Percentiles rank a stretch among this genome's conserved stretches.
Conservation (phyloP, 1,140 invertebrate species). For the Ceratitis capitata region DNA sequence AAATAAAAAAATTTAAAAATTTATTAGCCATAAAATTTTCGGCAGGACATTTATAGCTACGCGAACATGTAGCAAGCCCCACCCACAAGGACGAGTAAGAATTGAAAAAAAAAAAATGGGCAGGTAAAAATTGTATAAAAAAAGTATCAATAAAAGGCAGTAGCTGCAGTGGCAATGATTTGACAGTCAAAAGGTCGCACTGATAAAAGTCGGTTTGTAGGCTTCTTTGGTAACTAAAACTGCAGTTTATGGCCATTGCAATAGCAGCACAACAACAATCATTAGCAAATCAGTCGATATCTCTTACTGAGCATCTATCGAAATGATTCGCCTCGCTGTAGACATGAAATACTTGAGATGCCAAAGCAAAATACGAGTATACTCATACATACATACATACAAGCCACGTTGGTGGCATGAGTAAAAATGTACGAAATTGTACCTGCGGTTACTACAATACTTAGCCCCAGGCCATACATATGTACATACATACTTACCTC, state of each 20-base stretch:
- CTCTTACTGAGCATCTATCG: neutral
- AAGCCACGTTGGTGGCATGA: neutral
- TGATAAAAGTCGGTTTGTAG: neutral
- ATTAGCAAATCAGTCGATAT: neutral
- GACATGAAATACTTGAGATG: neutral
- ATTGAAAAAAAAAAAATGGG: neutral
- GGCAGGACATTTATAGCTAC: neutral
- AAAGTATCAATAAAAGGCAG: neutral
- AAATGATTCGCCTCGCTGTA: neutral
- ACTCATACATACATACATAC: neutral
- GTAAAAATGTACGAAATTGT: conserved; percentile 25
- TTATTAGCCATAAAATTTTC: neutral
- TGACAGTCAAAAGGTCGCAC: neutral
- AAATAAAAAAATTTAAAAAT: neutral
- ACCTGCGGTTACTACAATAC: neutral
- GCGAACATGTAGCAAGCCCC: neutral
- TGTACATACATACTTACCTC: no score
- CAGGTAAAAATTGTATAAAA: neutral
- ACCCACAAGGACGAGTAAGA: neutral
- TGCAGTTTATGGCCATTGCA: neutral
- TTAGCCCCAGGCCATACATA: neutral
- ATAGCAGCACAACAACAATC: neutral
- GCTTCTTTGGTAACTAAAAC: neutral
- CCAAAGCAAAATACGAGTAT: neutral
- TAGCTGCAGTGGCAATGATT: neutral